Conservation (phyloP, 2,797 vertebrate genomes). For the Triplophysa bombifrons region DNA sequence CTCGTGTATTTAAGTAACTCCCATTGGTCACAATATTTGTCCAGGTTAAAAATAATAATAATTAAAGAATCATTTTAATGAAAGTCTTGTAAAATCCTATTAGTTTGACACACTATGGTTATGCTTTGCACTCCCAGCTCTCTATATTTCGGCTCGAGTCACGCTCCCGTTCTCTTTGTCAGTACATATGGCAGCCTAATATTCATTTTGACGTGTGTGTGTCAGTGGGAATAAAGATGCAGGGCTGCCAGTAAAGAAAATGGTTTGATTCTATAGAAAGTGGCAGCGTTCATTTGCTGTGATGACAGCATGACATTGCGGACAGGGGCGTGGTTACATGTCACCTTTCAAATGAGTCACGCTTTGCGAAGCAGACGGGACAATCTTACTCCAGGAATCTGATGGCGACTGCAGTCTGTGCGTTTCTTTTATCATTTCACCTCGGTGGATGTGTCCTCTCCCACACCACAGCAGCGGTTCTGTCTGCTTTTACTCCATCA, state of each 20-base stretch:
- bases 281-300: constrained; percentile 59
- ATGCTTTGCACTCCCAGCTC: not conserved
- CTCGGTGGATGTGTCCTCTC: constrained; percentile 25
- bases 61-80: not conserved
- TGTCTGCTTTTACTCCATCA: not conserved
- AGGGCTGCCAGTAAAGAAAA: constrained; percentile 45
- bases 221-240: constrained; percentile 55
- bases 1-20: not conserved
- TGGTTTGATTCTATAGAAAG: constrained; percentile 61
- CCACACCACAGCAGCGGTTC: constrained; percentile 3
- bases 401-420: constrained; percentile 7
- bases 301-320: constrained; percentile 55
- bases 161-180: constrained; percentile 10
- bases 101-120: not conserved
- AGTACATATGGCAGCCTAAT: constrained; percentile 43
- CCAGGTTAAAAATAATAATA: too few relatives aligned
- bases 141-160: not conserved
- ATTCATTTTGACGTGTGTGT: constrained; percentile 49
- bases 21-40: not conserved
- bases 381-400: constrained; percentile 38
- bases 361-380: constrained; percentile 45
- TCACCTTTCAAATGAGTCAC: constrained; percentile 52
- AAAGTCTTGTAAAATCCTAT: not conserved
- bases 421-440: constrained; percentile 20
- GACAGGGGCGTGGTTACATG: constrained; percentile 52